Evolutionary conservation across 2,113 vertebrate genomes (phyloP), one percentile per base, ranked within the genome.

Genomic region (Noctilio leporinus): DNA sequence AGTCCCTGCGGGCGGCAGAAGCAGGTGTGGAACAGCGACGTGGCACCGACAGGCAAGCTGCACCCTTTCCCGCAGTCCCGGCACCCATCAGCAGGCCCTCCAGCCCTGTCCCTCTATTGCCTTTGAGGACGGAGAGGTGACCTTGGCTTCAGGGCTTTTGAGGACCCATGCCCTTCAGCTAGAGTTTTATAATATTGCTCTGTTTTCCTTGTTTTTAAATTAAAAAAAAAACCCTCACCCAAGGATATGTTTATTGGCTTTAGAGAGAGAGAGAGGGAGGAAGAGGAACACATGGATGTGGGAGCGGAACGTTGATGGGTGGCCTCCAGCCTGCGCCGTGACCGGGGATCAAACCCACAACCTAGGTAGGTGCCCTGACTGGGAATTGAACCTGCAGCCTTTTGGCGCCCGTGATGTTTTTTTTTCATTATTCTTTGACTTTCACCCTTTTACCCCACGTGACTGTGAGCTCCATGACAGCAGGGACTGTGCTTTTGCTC

Each of bases 1-100:
- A 65, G 10, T 4, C 12, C 7, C 14, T 12, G n/a, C 5, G 35
- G 30, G 24, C 24, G 14, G 20, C 65, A 28, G 80, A n/a, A 51
- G 11, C 38, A 49, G 24, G n/a, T 1, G 1, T 1, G 28, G 12
- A 38, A 3, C 10, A 30, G 2, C 0, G 2, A 9, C 3, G 10
- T 30, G 7, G 40, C 0, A 0, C 45, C 17, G 10, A 20, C n/a
- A 8, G 11, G n/a, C 15, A 55, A 30, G 17, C 30, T 14, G 10
- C 8, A 28, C 47, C 17, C 9, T 53, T 86, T 28, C 49, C 5
- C 1, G 0, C 12, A 10, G 20, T 5, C 19, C 47, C 12, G 3
- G 57, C 28, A 26, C 10, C 35, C 77, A 5, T 15, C 14, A 47
- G 10, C 1, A 28, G 26, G 80, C 28, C 26, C 26, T 55, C 14